Evolutionary conservation across 2,797 vertebrate species (phyloP).

Genomic region (Morus bassanus): DNA sequence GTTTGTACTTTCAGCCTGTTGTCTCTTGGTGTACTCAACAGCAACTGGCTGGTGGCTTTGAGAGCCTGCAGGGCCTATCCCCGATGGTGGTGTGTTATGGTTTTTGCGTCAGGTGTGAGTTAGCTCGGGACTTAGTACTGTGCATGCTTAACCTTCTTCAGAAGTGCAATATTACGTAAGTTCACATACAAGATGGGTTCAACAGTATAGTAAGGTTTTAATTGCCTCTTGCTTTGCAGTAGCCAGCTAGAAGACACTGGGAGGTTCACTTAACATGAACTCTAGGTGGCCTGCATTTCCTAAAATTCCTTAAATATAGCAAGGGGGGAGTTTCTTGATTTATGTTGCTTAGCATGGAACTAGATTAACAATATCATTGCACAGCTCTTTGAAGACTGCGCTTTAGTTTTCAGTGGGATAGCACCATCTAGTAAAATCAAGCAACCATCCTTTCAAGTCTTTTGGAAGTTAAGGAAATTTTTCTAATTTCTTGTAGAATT

Average conservation of each 20-base stretch:
- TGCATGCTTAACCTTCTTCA: neutral
- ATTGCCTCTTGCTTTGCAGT: neutral
- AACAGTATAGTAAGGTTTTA: neutral
- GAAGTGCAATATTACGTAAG: neutral
- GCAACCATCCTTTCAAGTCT: neutral
- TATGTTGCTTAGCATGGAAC: neutral
- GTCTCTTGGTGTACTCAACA: neutral
- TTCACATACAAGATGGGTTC: neutral
- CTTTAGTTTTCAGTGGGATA: neutral
- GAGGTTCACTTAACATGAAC: neutral
- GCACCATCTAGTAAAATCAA: neutral
- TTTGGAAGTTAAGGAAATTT: neutral
- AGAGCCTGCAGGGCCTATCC: neutral
- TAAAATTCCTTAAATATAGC: neutral
- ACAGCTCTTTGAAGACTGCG: neutral
- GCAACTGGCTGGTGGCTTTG: neutral
- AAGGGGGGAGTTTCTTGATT: neutral
- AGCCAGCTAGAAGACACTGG: neutral
- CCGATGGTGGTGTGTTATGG: accelerated
- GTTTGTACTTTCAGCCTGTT: neutral
- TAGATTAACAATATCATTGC: neutral
- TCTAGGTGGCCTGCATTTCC: neutral
- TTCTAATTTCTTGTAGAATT: neutral
- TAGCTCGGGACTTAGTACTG: neutral
- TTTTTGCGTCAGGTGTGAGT: neutral